phyloP scores from a whole-genome alignment of 1,140 invertebrate genomes.

The Drosophila athabasca region DNA sequence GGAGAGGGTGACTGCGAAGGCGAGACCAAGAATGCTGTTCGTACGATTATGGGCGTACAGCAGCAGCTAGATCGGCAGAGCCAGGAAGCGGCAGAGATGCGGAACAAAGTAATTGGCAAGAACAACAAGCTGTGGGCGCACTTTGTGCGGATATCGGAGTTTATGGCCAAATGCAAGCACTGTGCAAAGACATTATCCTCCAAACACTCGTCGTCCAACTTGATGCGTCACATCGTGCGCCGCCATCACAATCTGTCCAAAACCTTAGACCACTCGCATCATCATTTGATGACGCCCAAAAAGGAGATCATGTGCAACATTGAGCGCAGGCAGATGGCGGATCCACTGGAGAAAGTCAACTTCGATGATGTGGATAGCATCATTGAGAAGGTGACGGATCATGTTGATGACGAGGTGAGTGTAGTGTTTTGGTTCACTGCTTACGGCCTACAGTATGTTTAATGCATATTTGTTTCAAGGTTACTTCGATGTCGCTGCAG shows the following conservation, averaged over 20 bases:
- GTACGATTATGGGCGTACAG: slow-evolving; percentile 57
- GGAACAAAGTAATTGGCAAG: slow-evolving; percentile 71
- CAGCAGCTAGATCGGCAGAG: slow-evolving; percentile 44
- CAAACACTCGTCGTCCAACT: slow-evolving; percentile 71
- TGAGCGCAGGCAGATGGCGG: slow-evolving; percentile 44
- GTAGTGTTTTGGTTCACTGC: background rate
- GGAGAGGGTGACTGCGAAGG: slow-evolving; percentile 33
- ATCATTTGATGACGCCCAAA: slow-evolving; percentile 61
- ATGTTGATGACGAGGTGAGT: slow-evolving; percentile 67
- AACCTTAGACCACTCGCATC: slow-evolving; percentile 59
- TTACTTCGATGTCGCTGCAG: slow-evolving; percentile 51
- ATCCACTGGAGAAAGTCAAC: slow-evolving; percentile 69
- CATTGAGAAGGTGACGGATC: slow-evolving; percentile 68
- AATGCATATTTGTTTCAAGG: slow-evolving; percentile 27
- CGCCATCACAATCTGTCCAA: slow-evolving; percentile 69
- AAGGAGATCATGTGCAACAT: slow-evolving; percentile 35
- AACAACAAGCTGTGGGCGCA: slow-evolving; percentile 77
- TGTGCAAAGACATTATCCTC: slow-evolving; percentile 72
- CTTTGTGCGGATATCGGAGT: slow-evolving; percentile 68
- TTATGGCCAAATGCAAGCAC: slow-evolving; percentile 72
- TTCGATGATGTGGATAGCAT: slow-evolving; percentile 74
- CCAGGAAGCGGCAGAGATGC: slow-evolving; percentile 35
- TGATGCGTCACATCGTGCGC: slow-evolving; percentile 70
- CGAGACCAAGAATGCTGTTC: slow-evolving; percentile 64
- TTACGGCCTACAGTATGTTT: background rate